Base-by-base conservation (phyloP, 2,888 invertebrate genomes). In the Tetranychus truncatus region DNA sequence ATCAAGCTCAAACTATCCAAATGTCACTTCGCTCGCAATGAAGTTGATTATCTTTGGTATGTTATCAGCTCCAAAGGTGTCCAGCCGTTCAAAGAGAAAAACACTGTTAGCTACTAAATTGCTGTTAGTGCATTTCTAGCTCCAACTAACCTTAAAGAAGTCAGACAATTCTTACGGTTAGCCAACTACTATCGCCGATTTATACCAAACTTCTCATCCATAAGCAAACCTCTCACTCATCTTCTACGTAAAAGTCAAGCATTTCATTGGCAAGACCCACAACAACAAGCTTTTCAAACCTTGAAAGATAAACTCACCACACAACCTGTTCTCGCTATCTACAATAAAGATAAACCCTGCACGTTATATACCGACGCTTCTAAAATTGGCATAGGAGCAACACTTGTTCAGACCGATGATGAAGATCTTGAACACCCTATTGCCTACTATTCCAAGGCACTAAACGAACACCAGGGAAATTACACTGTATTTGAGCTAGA, bases 141-240 rank as follows among this genome's bases (percentile, higher is more conserved):
- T 1, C 77, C 75, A 7, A 71, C 45, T 34, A 18, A 66, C 18
- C 46, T 46, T 18, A 74, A 24, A 8, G 44, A 46, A 9, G 46
- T 72, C 6, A 24, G 24, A 34, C 34, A 44, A 5, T 77, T 77
- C n/a, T 45, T 77, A 45, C 77, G 77, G 1, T 71, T 78, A 6
- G 55, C 69, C 34, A 76, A 77, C 18, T 80, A 78, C 71, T 80
- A 79, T 45, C 75, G 79, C 7, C 74, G 76, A 21, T 79, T 78
- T 46, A 76, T 80, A 9, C 71, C 69, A 11, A 73, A 73, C 45
- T 34, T 55, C 15, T 15, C 45, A 1, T 21, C 75, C 66, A 45
- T 72, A 8, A n/a, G 71, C 2, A 9, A 18, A n/a, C 76, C 76
- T 20, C n/a, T 75, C 4, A 65, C 72, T n/a, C 1, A 21, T 6